Evolutionary conservation across 2,113 vertebrate genomes (phyloP), one percentile per base, ranked within the genome.

Genomic region (Melanotaenia duboulayi): DNA sequence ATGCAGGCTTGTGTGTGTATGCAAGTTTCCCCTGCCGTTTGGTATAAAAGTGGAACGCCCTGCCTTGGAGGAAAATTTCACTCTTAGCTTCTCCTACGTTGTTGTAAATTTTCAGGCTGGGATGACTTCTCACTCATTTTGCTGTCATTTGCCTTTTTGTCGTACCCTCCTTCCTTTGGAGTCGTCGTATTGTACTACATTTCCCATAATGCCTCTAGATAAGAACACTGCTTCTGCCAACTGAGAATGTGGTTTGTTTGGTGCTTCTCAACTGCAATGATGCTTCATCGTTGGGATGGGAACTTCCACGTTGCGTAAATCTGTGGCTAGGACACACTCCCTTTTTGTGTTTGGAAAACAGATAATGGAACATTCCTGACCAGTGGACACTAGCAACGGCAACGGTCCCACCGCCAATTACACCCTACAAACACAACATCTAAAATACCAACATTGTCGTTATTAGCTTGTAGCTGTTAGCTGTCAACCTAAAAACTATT

Each of bases 31-130:
- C 83, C 40, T 8, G 64, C 44, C 13, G 23, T 71, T 87, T 51
- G 65, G 80, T 74, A 11, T 65, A 66, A 61, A 58, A 65, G 54
- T 76, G 82, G 25, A 84, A 76, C 85, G 75, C 86, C 86, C 84
- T 84, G 82, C 79, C 80, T 90, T 77, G 23, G 73, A 90, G 89
- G 75, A 88, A 87, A 73, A 80, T 86, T 90, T 87, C 87, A 78
- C 52, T 75, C 61, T 72, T 24, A 25, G 69, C 71, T 61, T 63
- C 74, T 84, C 67, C 77, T 63, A 48, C 44, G 11, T 69, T 25
- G 63, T 50, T 68, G 76, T 88, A 88, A 88, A 89, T 88, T 75
- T 69, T 67, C 74, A 13, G 50, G 23, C 59, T 35, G 68, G 40
- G 67, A 54, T 71, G 71, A 23, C 10, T 77, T 75, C 58, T 44